Percentiles rank a stretch among this genome's conserved stretches.
Evolutionary conservation across 2,113 vertebrate species (phyloP).

Genomic region (Tauraco erythrolophus): DNA sequence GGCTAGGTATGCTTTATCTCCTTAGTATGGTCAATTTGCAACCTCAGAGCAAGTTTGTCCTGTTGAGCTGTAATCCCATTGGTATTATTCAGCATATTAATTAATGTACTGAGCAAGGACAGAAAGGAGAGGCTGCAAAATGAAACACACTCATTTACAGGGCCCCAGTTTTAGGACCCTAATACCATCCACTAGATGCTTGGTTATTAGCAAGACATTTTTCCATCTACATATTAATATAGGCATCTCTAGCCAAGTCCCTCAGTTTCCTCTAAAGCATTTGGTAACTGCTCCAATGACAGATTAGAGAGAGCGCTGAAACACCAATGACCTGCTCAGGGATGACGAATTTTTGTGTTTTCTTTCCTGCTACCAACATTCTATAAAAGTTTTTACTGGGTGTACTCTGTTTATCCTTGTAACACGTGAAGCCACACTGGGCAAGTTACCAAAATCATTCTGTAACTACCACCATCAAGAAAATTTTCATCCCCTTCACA

Average conservation of each 20-base stretch:
- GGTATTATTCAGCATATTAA: neutral
- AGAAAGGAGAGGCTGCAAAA: neutral
- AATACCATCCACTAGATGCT: neutral
- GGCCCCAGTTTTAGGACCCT: neutral
- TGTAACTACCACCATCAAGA: neutral
- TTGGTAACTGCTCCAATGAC: neutral
- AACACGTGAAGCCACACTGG: neutral
- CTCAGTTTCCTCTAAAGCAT: neutral
- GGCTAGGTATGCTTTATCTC: neutral
- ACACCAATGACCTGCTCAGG: neutral
- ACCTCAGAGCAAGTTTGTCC: neutral
- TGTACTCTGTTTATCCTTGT: neutral
- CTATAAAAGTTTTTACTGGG: neutral
- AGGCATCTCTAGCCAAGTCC: neutral
- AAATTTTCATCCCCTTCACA: neutral
- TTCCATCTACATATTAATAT: neutral
- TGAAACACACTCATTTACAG: neutral
- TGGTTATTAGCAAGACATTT: neutral
- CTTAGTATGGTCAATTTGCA: neutral
- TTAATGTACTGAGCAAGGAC: neutral
- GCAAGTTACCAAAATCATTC: neutral
- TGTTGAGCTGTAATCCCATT: neutral
- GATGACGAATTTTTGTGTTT: neutral
- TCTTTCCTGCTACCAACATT: neutral
- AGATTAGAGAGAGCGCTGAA: neutral